Evolutionary conservation across 2,797 vertebrate species (phyloP).

Genomic region (Cheirogaleus major): DNA sequence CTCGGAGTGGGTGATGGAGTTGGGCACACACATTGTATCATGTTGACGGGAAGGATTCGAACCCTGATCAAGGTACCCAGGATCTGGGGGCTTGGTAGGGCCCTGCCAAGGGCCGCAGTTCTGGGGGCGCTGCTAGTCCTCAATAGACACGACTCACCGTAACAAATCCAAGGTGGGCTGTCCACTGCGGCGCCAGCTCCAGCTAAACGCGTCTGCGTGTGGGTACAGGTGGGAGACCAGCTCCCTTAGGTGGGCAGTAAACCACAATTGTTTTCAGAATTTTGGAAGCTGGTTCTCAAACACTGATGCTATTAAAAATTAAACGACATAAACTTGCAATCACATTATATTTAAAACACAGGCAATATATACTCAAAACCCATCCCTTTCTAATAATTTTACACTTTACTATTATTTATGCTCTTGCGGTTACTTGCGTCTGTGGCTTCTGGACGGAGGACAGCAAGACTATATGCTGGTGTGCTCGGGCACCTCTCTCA

Average conservation of each 20-base stretch:
- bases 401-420: background rate
- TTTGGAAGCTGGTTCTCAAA: background rate
- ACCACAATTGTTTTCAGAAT: background rate
- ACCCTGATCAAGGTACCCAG: background rate
- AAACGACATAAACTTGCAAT: background rate
- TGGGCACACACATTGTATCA: background rate
- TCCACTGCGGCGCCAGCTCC: fast-evolving
- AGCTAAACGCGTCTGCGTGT: fast-evolving
- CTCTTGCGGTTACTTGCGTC: background rate
- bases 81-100: background rate
- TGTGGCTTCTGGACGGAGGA: background rate
- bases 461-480: fast-evolving
- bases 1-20: background rate
- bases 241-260: background rate
- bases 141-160: background rate
- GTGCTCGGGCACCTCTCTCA: too few species aligned
- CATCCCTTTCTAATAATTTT: background rate
- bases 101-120: background rate
- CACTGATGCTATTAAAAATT: background rate
- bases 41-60: background rate
- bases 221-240: background rate
- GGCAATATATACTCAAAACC: background rate
- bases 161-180: background rate
- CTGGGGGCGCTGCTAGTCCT: background rate
- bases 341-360: background rate